phyloP scores from a whole-genome alignment of 2,113 vertebrate species.

The Pedetes capensis region DNA sequence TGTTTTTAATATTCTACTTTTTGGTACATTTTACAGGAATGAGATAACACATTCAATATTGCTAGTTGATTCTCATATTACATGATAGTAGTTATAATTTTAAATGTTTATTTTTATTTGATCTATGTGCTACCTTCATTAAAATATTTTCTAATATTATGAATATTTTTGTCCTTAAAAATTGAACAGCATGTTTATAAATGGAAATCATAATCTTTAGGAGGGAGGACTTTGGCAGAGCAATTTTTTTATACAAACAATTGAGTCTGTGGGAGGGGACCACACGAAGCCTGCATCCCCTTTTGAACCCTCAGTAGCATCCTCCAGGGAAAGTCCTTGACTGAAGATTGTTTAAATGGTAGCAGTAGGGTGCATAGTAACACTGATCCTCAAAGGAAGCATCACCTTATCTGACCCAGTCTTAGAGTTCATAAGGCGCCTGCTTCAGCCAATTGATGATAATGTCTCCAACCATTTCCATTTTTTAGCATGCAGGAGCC shows the following conservation, averaged over 20 bases:
- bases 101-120: conserved; percentile 36
- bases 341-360: conserved; percentile 72
- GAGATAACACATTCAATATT: conserved; percentile 9
- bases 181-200: conserved; percentile 53
- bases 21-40: not conserved
- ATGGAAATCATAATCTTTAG: conserved; percentile 66
- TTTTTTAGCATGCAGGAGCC: conserved; percentile 66
- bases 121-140: conserved; percentile 43
- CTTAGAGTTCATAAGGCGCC: conserved; percentile 64
- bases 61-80: conserved; percentile 10
- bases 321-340: conserved; percentile 67
- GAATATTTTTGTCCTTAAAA: conserved; percentile 63
- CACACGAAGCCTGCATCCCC: conserved; percentile 71
- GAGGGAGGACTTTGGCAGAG: conserved; percentile 56
- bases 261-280: conserved; percentile 65
- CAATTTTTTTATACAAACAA: conserved; percentile 70
- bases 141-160: conserved; percentile 56
- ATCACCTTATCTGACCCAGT: conserved; percentile 74
- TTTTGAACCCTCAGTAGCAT: conserved; percentile 63
- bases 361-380: conserved; percentile 71
- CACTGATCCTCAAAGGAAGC: conserved; percentile 71
- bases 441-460: conserved; percentile 47
- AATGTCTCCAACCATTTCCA: conserved; percentile 61
- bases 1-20: not conserved
- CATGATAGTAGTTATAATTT: not conserved